Evolutionary conservation across 2,797 vertebrate genomes (phyloP).

Genomic region (Aulostomus chinensis): DNA sequence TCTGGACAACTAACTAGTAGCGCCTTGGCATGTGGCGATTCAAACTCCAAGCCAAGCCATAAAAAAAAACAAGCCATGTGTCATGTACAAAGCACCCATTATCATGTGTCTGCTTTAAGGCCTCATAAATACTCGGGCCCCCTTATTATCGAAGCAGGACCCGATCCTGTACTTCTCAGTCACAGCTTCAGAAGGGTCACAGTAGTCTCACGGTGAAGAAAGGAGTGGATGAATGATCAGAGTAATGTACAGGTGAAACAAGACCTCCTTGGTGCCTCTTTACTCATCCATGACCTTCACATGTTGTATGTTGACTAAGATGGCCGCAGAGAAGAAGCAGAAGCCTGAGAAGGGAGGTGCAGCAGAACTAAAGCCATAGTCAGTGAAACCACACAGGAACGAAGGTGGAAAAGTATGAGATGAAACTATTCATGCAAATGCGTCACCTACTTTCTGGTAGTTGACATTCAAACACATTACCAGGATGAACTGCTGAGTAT

Average conservation of each 20-base stretch:
- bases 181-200: constrained; percentile 29
- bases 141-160: too few relatives aligned
- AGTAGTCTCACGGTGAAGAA: neutral
- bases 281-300: too few relatives aligned
- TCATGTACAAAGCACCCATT: constrained; percentile 8
- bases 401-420: too few relatives aligned
- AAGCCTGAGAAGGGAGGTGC: too few relatives aligned
- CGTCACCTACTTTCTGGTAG: neutral
- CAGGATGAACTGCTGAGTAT: too few relatives aligned
- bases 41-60: constrained; percentile 36
- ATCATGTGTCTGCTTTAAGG: constrained; percentile 15
- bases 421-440: neutral
- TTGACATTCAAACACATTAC: neutral
- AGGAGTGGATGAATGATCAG: constrained; percentile 3
- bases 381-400: too few relatives aligned
- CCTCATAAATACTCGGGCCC: constrained; percentile 17
- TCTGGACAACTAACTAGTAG: constrained; percentile 49
- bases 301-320: too few relatives aligned
- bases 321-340: too few relatives aligned
- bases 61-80: constrained; percentile 21
- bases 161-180: constrained; percentile 25
- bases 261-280: too few relatives aligned
- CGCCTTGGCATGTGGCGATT: constrained; percentile 33
- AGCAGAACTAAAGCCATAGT: too few relatives aligned
- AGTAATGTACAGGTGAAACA: too few relatives aligned